Evolutionary conservation across 2,113 vertebrate genomes (phyloP), one percentile per base, ranked within the genome.

Genomic region (Bubo bubo): DNA sequence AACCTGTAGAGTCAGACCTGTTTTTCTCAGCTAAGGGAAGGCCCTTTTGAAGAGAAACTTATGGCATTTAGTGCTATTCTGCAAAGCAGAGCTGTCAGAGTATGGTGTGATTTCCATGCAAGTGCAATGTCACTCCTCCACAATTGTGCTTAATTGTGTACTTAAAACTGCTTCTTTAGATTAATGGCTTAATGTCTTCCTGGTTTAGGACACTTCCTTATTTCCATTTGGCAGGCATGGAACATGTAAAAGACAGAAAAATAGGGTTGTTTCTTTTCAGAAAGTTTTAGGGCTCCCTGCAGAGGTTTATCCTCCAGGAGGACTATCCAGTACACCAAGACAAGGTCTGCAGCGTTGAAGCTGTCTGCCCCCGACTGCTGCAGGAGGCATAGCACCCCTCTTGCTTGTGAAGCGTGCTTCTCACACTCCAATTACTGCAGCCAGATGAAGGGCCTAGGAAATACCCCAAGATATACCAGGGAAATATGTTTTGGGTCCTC

Each of bases 181-280:
- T 86, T 95, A 95, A 95, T 83, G 32, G 14, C 75, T 80, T 92
- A 56, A 90, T 86, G 79, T 66, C 72, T 88, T 92, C 67, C 82
- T 92, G 55, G 74, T 85, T 93, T 88, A 90, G 71, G 35, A 86
- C 32, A 50, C 47, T 66, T 79, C 58, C 37, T 75, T 84, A 59
- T 95, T 93, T 95, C 85, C 75, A 60, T 74, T 88, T 80, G 77
- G 73, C 74, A 94, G 39, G 70, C 68, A 70, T 4, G 8, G 37
- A 55, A 60, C 55, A 37, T 34, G 39, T 72, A 43, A 90, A 91
- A 81, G 89, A 71, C 34, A 59, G 35, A 73, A 89, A 84, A 71
- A 53, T 84, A 52, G 28, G 24, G 59, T 23, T 58, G 47, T 68
- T 22, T 20, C 41, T 92, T 75, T 86, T 71, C 30, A 39, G 72